phyloP scores from a whole-genome alignment of 2,888 invertebrate species.

The Apantesis nais region DNA sequence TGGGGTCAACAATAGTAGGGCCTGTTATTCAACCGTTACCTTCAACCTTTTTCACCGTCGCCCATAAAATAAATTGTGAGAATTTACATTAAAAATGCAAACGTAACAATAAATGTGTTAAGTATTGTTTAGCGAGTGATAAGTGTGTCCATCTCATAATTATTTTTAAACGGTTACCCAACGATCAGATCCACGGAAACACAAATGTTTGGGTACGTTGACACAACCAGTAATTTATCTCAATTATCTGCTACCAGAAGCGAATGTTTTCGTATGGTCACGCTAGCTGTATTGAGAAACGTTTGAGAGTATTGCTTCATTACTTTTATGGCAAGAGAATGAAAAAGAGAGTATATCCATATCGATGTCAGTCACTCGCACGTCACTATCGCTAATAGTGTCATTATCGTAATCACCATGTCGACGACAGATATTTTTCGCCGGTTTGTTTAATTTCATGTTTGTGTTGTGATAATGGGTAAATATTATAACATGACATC shows the following conservation, averaged over 20 bases:
- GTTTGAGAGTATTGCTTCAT: slow-evolving; percentile 10
- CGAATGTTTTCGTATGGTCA: slow-evolving; percentile 31
- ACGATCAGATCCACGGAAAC: slow-evolving; percentile 39
- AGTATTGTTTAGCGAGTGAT: slow-evolving; percentile 29
- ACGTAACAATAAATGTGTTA: slow-evolving; percentile 28
- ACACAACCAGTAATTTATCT: slow-evolving; percentile 59
- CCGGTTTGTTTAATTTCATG: not conserved
- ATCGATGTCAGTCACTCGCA: slow-evolving; percentile 4
- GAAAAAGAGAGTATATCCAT: slow-evolving; percentile 19
- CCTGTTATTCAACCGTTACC: slow-evolving; percentile 2
- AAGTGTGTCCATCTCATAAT: slow-evolving; percentile 33
- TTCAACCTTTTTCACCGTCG: slow-evolving; percentile 14
- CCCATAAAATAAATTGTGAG: slow-evolving; percentile 37
- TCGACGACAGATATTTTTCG: not conserved
- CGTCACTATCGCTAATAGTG: slow-evolving; percentile 9
- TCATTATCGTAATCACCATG: slow-evolving; percentile 1
- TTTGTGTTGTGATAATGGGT: not conserved
- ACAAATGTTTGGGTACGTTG: slow-evolving; percentile 53
- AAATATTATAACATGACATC: not conserved
- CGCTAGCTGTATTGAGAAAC: slow-evolving; percentile 28
- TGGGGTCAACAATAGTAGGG: too few species aligned
- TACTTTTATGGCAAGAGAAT: slow-evolving; percentile 15
- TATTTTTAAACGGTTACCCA: slow-evolving; percentile 45
- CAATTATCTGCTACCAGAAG: slow-evolving; percentile 47
- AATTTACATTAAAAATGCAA: slow-evolving; percentile 26